Base-by-base conservation (phyloP, 1,140 invertebrate species). In the Caenorhabditis inopinata region DNA sequence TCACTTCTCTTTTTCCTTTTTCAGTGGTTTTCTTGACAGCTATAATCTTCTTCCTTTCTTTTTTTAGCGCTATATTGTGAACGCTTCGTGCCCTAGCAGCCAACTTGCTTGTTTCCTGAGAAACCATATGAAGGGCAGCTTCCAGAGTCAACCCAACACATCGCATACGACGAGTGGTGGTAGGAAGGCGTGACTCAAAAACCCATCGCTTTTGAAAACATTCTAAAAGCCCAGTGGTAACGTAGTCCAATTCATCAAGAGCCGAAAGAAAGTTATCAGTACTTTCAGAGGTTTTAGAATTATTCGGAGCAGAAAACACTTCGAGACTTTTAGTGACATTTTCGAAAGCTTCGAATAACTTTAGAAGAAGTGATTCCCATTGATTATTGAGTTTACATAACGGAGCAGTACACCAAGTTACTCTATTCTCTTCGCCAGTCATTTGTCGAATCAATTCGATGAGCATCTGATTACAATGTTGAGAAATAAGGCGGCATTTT, bases 351-450 rank as follows among this genome's bases (percentile, higher is more conserved):
- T 42, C 58, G 23, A 68, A 68, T 7, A 68, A 9, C 16, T 21
- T 42, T 9, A 68, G 25, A 18, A 68, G 18, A 0, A 68, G 32
- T 2, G n/a, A 11, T 12, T 42, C 32, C 58, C 58, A 68, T 14
- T 68, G 32, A 38, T 68, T 68, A 38, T 68, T 68, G 16, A 68
- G n/a, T 12, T 42, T 68, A 18, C 2, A 16, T 18, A 68, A 38
- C n/a, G 58, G 25, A 18, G 58, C 32, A 29, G 58, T 42, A 12
- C 58, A 68, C 58, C 58, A 68, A 6, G 58, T 68, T 32, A 68
- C 58, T 68, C 58, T 16, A 68, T 68, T 68, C 58, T 68, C 58
- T 18, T 68, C 58, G 14, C n/a, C 32, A 9, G 32, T 68, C 58
- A 68, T 68, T 38, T 29, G 58, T 3, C 32, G 14, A 6, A 68